phyloP scores from a whole-genome alignment of 1,140 invertebrate genomes.

The Drosophila navojoa region DNA sequence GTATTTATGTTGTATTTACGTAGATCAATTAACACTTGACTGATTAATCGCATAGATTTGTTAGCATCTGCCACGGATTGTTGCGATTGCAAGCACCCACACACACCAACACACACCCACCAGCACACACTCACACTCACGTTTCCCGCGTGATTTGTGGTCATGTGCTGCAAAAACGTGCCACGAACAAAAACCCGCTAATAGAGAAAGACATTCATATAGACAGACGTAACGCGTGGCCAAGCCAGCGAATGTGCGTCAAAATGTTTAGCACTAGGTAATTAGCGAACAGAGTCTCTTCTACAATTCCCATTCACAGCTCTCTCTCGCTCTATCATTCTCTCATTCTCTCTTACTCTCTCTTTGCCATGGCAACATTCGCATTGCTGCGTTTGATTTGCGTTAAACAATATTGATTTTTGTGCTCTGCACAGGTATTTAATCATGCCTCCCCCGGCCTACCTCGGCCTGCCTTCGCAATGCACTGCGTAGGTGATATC shows the following conservation, averaged over 20 bases:
- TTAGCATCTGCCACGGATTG: slow-evolving; percentile 16
- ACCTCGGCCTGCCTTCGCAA: background rate
- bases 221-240: slow-evolving; percentile 20
- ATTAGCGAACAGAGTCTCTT: slow-evolving; percentile 45
- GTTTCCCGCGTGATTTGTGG: slow-evolving; percentile 35
- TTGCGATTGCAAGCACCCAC: background rate
- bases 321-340: background rate
- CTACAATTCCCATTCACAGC: background rate
- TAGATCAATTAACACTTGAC: slow-evolving; percentile 40
- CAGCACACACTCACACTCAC: background rate
- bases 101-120: background rate
- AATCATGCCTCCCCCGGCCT: slow-evolving; percentile 37
- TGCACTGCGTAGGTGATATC: slow-evolving; percentile 53
- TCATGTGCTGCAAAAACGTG: slow-evolving; percentile 50
- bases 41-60: slow-evolving; percentile 35
- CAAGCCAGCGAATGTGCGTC: slow-evolving; percentile 37
- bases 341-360: slow-evolving; percentile 1
- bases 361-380: slow-evolving; percentile 46
- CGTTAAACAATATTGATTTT: slow-evolving; percentile 73
- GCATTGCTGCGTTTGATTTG: slow-evolving; percentile 40
- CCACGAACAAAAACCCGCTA: slow-evolving; percentile 14
- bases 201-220: slow-evolving; percentile 39
- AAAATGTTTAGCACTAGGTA: slow-evolving; percentile 68
- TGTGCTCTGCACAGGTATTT: slow-evolving; percentile 51
- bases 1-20: slow-evolving; percentile 32